Evolutionary conservation across 2,797 vertebrate species (phyloP), one percentile per base, ranked within the genome.

Genomic region (Macropus fuliginosus): DNA sequence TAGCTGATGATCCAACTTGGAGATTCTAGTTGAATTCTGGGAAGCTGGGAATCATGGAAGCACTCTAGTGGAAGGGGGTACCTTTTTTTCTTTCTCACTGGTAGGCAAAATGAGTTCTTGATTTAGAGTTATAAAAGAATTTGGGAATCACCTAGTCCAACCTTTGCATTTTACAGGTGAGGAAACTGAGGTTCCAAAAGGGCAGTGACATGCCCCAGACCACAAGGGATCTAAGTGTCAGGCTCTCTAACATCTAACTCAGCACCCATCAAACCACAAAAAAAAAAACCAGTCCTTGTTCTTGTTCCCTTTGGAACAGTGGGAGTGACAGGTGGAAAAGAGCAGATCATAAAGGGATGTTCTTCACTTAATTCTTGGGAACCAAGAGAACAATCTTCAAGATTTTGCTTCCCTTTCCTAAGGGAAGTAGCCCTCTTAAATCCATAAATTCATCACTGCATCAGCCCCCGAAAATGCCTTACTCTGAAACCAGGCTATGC

Each of bases 401-500:
- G n/a, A 21, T 46, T 16, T n/a, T 81, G 16, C n/a, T 40, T 46
- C 66, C n/a, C 66, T 81, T 81, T 46, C n/a, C 18, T 24, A 46
- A 81, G n/a, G 18, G 66, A 46, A 40, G 66, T 3, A 46, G 24
- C 6, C 18, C 18, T 81, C 18, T 81, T 40, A 46, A 21, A 40
- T 81, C n/a, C 66, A 81, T 8, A 34, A 46, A 46, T 46, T 10
- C 18, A 46, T 46, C 6, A 24, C 16, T 40, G 2, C n/a, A 46
- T 24, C 93, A 91, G 5, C 12, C 66, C 59, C 66, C 40, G 94
- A 59, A 2, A 92, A 27, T 55, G 52, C 92, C 55, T 94, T 28
- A 55, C 52, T 56, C 46, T 93, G 31, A 96, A 96, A 94, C 31
- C n/a, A 96, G 91, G 10, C 12, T n/a, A 46, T 46, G 52, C 56